Evolutionary conservation across 2,888 invertebrate species (phyloP), one percentile per base, ranked within the genome.

Genomic region (Machimus rusticus): DNA sequence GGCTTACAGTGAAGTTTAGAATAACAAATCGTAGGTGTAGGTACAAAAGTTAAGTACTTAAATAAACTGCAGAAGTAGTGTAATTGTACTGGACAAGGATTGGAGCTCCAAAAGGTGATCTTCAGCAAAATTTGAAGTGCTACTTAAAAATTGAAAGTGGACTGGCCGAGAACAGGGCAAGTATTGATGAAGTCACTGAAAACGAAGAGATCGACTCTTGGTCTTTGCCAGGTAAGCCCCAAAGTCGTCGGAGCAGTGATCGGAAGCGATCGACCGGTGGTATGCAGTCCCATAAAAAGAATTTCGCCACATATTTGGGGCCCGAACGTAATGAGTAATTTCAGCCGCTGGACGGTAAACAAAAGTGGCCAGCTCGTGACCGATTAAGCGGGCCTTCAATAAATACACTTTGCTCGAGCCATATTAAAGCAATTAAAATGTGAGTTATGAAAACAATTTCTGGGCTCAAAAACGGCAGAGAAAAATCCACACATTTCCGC

Each of bases 361-460:
- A 66, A 66, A 66, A 66, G 19, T 28, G 28, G 23, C 28, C 28
- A 66, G 66, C 23, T 66, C 66, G 66, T 66, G 66, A 66, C 66
- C 66, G 66, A 66, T 66, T 66, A 66, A 66, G 12, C 9, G 66
- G 12, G 23, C 8, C 23, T 23, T 66, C 66, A 23, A 66, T 66
- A 66, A 66, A 66, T 66, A 66, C 28, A 9, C 76, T 76, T 34
- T 74, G 14, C 43, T 23, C 37, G 37, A 31, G 37, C 39, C 78
- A 78, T 78, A 78, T 43, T 78, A 39, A 39, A 43, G 19, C 78
- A 78, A 78, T 78, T 78, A 78, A 43, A 77, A 23, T n/a, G 43
- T 78, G 19, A 78, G 23, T 78, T 78, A 78, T 78, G 78, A 78
- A 78, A 39, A 39, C 78, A 46, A 78, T 39, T 78, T 66, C 37